These are phyloP conservation scores for Musca domestica DNA, from an alignment of 1,140 invertebrate genomes.

Conservation along the genomic window DNA sequence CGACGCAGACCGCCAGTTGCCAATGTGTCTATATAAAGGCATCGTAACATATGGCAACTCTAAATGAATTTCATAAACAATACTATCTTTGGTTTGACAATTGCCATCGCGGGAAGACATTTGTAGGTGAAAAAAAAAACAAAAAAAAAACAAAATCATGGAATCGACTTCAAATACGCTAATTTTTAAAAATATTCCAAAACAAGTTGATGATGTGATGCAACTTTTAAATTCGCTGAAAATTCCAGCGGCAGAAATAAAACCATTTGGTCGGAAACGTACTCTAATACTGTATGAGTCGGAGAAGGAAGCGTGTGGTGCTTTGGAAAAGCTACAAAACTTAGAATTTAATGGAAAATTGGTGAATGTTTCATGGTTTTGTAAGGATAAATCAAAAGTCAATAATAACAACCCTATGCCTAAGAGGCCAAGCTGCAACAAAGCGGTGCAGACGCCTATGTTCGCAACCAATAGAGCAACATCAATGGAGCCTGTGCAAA, in stretches of 20 bases:
- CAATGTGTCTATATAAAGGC: no score
- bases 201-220: slow-evolving; percentile 36
- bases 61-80: no score
- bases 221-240: slow-evolving; percentile 35
- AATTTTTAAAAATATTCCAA: slow-evolving; percentile 45
- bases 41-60: no score
- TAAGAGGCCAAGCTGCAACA: background rate
- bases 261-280: slow-evolving; percentile 35
- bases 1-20: no score
- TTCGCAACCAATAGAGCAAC: background rate
- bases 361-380: background rate
- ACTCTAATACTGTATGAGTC: slow-evolving; percentile 34
- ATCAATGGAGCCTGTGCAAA: slow-evolving; percentile 37
- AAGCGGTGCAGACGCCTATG: background rate
- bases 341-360: background rate
- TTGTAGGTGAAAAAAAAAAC: no score
- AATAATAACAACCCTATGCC: background rate
- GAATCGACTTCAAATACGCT: slow-evolving; percentile 28
- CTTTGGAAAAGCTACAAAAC: slow-evolving; percentile 12
- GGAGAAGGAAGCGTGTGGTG: slow-evolving; percentile 29
- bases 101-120: background rate
- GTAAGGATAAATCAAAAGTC: background rate
- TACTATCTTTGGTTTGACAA: no score
- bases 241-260: slow-evolving; percentile 29
- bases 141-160: no score